A percentile compares a stretch with the other conserved stretches of the same genome.
Evolutionary conservation across 2,113 vertebrate species (phyloP).

Genomic region (Pelecanus crispus): DNA sequence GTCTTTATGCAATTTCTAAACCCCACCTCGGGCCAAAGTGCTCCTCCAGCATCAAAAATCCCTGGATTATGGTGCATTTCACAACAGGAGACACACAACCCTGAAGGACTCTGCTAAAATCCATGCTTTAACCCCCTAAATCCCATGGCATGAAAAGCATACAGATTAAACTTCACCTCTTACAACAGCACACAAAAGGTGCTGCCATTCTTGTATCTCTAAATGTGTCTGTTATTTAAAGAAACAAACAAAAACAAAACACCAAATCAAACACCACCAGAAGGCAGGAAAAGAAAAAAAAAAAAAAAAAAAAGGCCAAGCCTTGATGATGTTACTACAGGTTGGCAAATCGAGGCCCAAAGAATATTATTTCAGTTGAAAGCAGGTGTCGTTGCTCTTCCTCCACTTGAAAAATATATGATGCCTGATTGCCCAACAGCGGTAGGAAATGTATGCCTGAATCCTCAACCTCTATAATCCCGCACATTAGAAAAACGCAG

Average conservation of each 20-base stretch:
- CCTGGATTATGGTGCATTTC: background rate
- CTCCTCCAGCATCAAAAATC: background rate
- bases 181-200: background rate
- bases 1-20: background rate
- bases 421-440: background rate
- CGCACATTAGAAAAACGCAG: background rate
- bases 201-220: background rate
- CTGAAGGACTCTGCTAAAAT: background rate
- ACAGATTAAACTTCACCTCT: rapidly evolving
- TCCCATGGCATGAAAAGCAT: too few species aligned
- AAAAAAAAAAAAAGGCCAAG: background rate
- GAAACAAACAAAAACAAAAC: background rate
- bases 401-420: background rate
- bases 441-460: background rate
- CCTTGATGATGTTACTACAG: background rate
- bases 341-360: background rate
- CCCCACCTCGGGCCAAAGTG: background rate
- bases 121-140: background rate
- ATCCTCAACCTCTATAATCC: background rate
- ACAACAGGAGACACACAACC: too few species aligned
- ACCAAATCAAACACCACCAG: background rate
- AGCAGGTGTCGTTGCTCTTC: background rate
- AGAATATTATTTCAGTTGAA: background rate
- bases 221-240: background rate
- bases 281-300: rapidly evolving